Evolutionary conservation across 92 coral and sea anemone species (phyloP), one percentile per base, ranked within the genome.

Genomic region (Paramuricea clavata): DNA sequence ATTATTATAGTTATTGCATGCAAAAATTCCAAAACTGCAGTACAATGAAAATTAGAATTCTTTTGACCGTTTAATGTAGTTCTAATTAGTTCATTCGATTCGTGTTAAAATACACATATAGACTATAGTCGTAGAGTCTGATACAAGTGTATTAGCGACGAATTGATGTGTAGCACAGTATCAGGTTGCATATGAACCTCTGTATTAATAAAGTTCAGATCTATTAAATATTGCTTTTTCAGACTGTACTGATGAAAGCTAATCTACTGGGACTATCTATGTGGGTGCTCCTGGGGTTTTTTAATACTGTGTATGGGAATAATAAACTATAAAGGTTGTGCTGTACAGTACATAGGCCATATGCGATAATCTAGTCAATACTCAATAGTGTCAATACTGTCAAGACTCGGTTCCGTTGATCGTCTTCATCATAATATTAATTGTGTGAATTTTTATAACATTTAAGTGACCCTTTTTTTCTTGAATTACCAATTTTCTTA

Each of bases 101-200:
- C 39, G 17, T 2, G 72, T 28, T 65, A 28, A 65, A 0, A 11
- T 11, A 9, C 17, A 33, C 1, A 65, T 65, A 54, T 23, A 19
- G 72, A 10, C 44, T 10, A 39, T 4, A 39, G 44, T 10, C 5
- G 44, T 39, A 4, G 44, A 65, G 17, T 28, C 1, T 65, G 41
- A 65, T 39, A 65, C 72, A 28, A 30, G 36, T 65, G 72, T 65
- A 65, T 65, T 28, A 26, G 72, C 72, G 72, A 54, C 25, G 62
- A 54, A 54, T 65, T 65, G 39, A 65, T 60, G 68, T 26, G 12
- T 21, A 65, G 36, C 36, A 33, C 19, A 33, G 72, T 60, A 25
- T 65, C 39, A 33, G 72, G 36, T 65, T 65, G 41, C 72, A 65
- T 26, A 31, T 56, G 15, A 56, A 0, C 64, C 21, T 56, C 64